Conservation (phyloP, 2,797 vertebrate genomes). For the Trachops cirrhosus region DNA sequence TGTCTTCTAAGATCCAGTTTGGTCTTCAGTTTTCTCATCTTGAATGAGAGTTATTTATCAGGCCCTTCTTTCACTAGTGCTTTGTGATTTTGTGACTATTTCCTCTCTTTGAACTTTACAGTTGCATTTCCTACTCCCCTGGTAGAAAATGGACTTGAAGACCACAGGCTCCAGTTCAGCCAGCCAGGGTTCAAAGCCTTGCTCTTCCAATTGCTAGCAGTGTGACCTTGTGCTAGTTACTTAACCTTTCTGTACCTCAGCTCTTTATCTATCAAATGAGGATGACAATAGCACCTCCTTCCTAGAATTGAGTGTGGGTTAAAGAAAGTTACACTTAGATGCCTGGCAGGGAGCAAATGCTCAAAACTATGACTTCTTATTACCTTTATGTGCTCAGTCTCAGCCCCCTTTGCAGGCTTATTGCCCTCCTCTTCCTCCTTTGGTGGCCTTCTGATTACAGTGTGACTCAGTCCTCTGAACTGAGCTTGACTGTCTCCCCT, state of each 20-base stretch:
- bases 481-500: accelerated
- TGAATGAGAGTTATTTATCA: not conserved
- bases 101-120: too few species aligned
- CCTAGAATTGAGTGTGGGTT: not conserved
- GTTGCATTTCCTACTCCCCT: not conserved
- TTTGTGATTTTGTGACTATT: not conserved
- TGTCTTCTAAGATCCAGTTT: not conserved
- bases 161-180: not conserved
- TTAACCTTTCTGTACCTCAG: not conserved
- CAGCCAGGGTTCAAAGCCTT: not conserved
- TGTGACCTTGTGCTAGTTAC: not conserved
- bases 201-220: not conserved
- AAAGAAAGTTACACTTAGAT: not conserved
- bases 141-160: not conserved
- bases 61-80: not conserved
- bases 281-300: not conserved
- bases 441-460: not conserved
- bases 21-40: not conserved
- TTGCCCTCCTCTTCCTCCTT: not conserved
- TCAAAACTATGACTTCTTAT: not conserved
- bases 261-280: not conserved
- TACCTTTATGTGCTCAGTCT: not conserved
- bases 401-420: not conserved
- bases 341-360: not conserved
- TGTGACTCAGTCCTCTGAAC: not conserved